Evolutionary conservation across 2,113 vertebrate genomes (phyloP).

Genomic region (Lamprologus tigripictilis): DNA sequence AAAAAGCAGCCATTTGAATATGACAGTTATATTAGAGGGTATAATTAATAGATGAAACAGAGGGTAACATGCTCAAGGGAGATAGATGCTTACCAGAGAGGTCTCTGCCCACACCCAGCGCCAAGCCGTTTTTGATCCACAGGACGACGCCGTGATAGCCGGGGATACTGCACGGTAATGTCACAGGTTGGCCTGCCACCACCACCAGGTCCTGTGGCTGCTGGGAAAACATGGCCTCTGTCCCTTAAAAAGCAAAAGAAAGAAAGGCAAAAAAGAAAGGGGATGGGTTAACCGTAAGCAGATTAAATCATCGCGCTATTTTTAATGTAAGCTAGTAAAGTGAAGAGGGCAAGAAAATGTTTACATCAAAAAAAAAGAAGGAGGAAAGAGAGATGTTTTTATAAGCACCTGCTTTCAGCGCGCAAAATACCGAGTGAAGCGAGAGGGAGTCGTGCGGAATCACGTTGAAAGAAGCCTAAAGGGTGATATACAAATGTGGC

Average conservation of each 20-base stretch:
- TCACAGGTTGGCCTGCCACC: constrained; percentile 89
- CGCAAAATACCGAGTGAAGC: not conserved
- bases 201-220: constrained; percentile 96
- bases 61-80: not conserved
- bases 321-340: not conserved
- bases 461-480: not conserved
- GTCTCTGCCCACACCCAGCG: constrained; percentile 89
- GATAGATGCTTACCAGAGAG: constrained; percentile 78
- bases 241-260: constrained; percentile 64
- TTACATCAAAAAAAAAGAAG: not conserved
- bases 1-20: not conserved
- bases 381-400: not conserved
- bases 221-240: constrained; percentile 85
- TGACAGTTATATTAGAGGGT: not conserved
- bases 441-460: not conserved
- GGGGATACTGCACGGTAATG: constrained; percentile 86
- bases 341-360: not conserved
- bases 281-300: not conserved
- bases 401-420: not conserved
- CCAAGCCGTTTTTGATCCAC: constrained; percentile 95
- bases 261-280: not conserved
- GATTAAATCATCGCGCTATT: not conserved
- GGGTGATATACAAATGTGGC: constrained; percentile 13
- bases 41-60: not conserved
- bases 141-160: constrained; percentile 92